Base-by-base conservation (phyloP, 2,113 vertebrate species). In the Heterotilapia buettikoferi region DNA sequence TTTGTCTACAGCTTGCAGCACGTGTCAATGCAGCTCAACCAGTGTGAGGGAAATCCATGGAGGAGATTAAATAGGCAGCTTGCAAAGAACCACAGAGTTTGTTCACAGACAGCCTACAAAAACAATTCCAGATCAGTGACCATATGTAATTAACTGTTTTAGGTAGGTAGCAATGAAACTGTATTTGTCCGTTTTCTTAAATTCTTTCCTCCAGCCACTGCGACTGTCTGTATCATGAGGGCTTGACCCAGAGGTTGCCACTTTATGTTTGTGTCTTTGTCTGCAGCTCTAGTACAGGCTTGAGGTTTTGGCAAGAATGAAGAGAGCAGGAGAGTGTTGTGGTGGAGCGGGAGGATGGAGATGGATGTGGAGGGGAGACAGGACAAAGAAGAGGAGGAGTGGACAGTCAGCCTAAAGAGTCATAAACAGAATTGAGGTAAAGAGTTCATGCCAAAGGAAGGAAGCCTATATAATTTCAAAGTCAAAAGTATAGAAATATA, bases 111-210 rank as follows among this genome's bases (percentile, higher is more conserved):
- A 91, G 93, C 90, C 92, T 95, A 87, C 90, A 95, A 92, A 94
- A 95, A 95, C 90, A 91, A 92, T 91, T 95, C 95, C 94, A 94
- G 93, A 94, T 95, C 91, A 92, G 90, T 52, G 57, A 94, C 94
- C 94, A 92, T 96, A 94, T 96, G 89, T 96, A 96, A 96, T 96
- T 96, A 95, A 91, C 94, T 95, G 84, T 94, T 96, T 95, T 94
- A 93, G 93, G 86, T 95, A 96, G 93, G 94, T 94, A 96, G 94
- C 94, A 94, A 96, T 96, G 94, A 95, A 95, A 93, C 94, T 93
- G 73, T 66, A 92, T 94, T 95, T 90, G 92, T 95, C 93, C 90
- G 40, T 92, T 94, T 91, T 92, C 91, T 93, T 90, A 86, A 95
- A 95, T 95, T 95, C 93, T 89, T 93, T 84, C 85, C 57, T 91